Percentiles rank a stretch among this genome's conserved stretches.
phyloP scores from a whole-genome alignment of 2,113 vertebrate species.

The Rhabdornis inornatus region DNA sequence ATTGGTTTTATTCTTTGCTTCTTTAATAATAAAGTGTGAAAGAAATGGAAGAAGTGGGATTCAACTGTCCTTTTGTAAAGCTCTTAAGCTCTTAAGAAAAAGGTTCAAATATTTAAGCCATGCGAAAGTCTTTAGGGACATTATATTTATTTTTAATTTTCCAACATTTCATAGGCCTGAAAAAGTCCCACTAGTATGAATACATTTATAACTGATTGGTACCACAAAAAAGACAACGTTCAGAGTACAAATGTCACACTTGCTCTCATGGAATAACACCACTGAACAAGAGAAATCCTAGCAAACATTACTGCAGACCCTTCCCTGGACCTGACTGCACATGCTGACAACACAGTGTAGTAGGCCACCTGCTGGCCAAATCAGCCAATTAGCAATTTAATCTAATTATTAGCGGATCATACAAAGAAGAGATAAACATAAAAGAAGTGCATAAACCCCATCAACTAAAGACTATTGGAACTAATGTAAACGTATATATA shows the following conservation, averaged over 20 bases:
- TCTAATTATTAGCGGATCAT: not conserved
- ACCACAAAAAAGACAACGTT: not conserved
- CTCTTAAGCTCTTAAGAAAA: conserved; percentile 13
- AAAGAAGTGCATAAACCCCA: not conserved
- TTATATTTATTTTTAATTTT: conserved; percentile 10
- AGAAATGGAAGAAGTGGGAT: conserved; percentile 20
- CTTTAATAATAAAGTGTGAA: conserved; percentile 28
- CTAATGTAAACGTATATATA: not conserved
- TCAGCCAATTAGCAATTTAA: conserved; percentile 47
- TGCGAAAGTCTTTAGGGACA: not conserved
- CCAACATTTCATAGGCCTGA: not conserved
- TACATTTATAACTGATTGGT: not conserved
- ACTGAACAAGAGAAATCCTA: not conserved
- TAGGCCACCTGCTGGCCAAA: conserved; percentile 77
- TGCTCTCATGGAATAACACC: not conserved
- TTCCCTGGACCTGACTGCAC: not conserved
- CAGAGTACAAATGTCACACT: not conserved
- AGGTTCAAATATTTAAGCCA: not conserved
- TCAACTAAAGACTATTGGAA: not conserved
- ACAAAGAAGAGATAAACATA: not conserved
- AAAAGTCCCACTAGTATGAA: not conserved
- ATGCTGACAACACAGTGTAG: conserved; percentile 54
- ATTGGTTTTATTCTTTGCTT: conserved; percentile 51
- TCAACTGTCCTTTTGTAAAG: conserved; percentile 26
- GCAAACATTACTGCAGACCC: not conserved